Base-by-base conservation (phyloP, 2,797 vertebrate species). In the Siniperca scherzeri region DNA sequence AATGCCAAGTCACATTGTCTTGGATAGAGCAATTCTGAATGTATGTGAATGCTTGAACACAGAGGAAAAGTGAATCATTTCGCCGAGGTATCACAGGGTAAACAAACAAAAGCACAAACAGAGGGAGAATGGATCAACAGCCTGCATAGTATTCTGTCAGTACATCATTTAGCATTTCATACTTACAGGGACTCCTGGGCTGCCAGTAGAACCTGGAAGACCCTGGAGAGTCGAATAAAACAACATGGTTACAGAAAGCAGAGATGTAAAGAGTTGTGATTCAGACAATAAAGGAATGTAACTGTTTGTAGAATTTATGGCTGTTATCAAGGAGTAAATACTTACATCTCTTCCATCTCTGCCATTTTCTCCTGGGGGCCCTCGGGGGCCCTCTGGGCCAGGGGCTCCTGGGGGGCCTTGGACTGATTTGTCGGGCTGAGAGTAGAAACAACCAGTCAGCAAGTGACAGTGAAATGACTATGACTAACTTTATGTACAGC, bases 291-390 rank as follows among this genome's bases (percentile, higher is more conserved):
- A 36, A 3, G 3, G 7, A 69, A 7, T 60, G n/a, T n/a, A 25
- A 27, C 12, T 7, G 52, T 70, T 36, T 66, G 16, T 14, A 40
- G 48, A 60, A 42, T 40, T 7, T 61, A 69, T 3, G 0, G 4
- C 4, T 40, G 3, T 50, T n/a, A 67, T 48, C 7, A 12, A 56
- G 50, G 14, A 33, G 33, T n/a, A 78, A 79, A 82, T 21, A 76
- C 93, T 92, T 91, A 96, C 96, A 88, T 96, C 96, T 94, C 94
- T 93, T 78, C 96, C 96, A 60, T 96, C 96, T 85, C 94, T 93
- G 82, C 96, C 96, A 1, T 95, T 92, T 74, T 96, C 96, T 92
- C 96, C 96, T 16, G 89, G 7, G 2, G 92, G 56, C 11, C 96
- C 96, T 42, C 91, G 84, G 53, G 95, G 91, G 30, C 96, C 96